Base-by-base conservation (phyloP, 2,113 vertebrate genomes). In the Chaetops frenatus region DNA sequence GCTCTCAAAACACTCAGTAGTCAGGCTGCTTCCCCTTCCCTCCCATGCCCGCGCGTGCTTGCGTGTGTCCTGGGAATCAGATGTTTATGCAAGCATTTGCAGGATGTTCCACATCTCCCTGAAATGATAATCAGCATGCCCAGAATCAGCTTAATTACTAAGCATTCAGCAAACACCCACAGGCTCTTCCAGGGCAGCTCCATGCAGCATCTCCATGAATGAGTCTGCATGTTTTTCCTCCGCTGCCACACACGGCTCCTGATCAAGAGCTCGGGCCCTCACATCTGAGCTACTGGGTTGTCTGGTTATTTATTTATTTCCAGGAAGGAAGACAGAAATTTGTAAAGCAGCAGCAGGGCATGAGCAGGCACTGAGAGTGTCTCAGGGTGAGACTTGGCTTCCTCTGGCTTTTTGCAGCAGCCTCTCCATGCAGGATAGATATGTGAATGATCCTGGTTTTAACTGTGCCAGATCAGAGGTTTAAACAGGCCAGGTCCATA, bases 131-230 rank as follows among this genome's bases (percentile, higher is more conserved):
- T 76, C 93, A 64, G 40, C 8, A 5, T 81, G 73, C 67, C 66
- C 69, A 93, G 90, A 96, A 95, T 92, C 88, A 87, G 87, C 67
- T 72, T 96, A 93, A 92, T 96, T 91, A 83, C 74, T 50, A 80
- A 92, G 84, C 92, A 95, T 91, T 94, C 96, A 95, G 80, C 54
- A 21, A 22, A 78, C 38, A 4, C 93, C 94, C 89, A 90, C 86
- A 66, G 91, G 64, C 56, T 81, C 54, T 94, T 86, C 76, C 69
- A 57, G 12, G 10, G 74, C 71, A 86, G 92, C 73, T 85, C 85
- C 60, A 62, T 1, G 1, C 36, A 79, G 38, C 62, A 69, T 58
- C 36, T 24, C 81, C 65, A 2, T 91, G 88, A 96, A 88, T 90
- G 89, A 96, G 81, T 86, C 50, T 40, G 82, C 57, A 60, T 24